phyloP scores from a whole-genome alignment of 1,140 invertebrate species.

The Leptoteleia sp. region DNA sequence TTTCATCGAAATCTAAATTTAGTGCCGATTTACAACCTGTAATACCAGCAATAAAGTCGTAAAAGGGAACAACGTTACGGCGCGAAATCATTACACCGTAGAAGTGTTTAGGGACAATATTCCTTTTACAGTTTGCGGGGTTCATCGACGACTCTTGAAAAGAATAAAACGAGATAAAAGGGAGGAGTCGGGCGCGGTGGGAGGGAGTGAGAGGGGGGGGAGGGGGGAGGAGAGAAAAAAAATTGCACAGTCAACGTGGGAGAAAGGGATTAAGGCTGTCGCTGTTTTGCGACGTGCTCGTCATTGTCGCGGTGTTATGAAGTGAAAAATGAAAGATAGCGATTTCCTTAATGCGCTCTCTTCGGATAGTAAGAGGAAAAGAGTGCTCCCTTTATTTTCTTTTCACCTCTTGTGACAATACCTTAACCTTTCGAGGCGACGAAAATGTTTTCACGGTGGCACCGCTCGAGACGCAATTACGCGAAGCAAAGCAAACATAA shows the following conservation, averaged over 20 bases:
- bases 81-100: constrained; percentile 49
- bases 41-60: constrained; percentile 52
- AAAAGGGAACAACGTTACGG: constrained; percentile 41
- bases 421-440: constrained; percentile 46
- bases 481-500: too few relatives aligned
- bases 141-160: constrained; percentile 51
- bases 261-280: constrained; percentile 58
- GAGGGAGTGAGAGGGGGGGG: too few relatives aligned
- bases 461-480: too few relatives aligned
- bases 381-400: constrained; percentile 48
- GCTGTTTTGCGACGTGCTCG: constrained; percentile 59
- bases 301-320: constrained; percentile 75
- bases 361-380: constrained; percentile 31
- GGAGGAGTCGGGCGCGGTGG: too few relatives aligned
- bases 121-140: constrained; percentile 32
- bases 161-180: constrained; percentile 28
- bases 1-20: constrained; percentile 45
- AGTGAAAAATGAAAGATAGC: constrained; percentile 76
- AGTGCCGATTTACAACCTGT: constrained; percentile 53
- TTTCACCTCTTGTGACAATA: constrained; percentile 37
- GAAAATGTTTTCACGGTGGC: too few relatives aligned
- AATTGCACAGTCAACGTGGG: constrained; percentile 25
- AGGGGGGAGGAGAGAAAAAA: constrained; percentile 8
- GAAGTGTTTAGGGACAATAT: constrained; percentile 59
- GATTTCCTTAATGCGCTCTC: constrained; percentile 70